These are phyloP conservation scores for Steatocranus sp. DNA, from an alignment of 2,797 vertebrate genomes.

Conservation along the genomic window DNA sequence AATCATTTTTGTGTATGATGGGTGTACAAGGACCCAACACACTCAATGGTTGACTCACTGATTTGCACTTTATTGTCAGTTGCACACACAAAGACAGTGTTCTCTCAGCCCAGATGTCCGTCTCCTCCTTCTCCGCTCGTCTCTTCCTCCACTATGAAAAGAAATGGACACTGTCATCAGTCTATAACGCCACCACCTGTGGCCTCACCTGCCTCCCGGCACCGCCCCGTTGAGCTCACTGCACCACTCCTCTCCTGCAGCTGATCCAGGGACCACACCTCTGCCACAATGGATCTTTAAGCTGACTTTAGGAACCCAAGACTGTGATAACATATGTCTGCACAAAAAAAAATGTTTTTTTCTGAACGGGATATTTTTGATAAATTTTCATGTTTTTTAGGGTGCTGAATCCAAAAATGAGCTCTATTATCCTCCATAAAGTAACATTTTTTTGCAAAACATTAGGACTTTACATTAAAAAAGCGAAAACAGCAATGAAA, in stretches of 20 bases:
- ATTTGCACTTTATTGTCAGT: neutral
- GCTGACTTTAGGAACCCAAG: neutral
- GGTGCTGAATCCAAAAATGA: neutral
- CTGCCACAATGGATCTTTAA: neutral
- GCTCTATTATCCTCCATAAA: neutral
- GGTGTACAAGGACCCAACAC: neutral
- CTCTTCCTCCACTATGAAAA: neutral
- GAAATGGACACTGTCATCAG: neutral
- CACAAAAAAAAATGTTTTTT: neutral
- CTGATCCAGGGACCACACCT: neutral
- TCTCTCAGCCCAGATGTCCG: neutral
- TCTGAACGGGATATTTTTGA: fast-evolving
- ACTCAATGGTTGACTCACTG: neutral
- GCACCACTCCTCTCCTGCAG: neutral
- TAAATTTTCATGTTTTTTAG: neutral
- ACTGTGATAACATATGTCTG: neutral
- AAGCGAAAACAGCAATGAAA: neutral
- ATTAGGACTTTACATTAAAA: neutral
- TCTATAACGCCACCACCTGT: neutral
- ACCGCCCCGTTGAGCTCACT: neutral
- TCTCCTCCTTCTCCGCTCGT: fast-evolving
- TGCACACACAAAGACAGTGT: neutral
- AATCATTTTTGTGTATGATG: neutral
- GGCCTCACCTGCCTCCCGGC: neutral
- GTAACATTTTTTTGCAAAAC: neutral